Base-by-base conservation (phyloP, 1,140 invertebrate genomes). In the Brevipalpus yothersi region DNA sequence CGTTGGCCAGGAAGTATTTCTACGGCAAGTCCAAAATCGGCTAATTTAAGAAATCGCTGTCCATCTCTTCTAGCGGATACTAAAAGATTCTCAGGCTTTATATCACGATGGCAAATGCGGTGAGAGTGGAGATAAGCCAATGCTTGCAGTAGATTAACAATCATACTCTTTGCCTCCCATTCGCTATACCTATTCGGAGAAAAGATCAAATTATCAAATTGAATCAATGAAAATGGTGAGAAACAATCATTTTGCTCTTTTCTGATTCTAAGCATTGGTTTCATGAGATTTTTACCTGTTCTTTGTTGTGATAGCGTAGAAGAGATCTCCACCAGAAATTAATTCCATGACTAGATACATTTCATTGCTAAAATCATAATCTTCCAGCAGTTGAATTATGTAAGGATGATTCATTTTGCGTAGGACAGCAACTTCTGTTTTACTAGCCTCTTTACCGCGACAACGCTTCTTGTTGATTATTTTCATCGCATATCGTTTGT, bases 381-480 rank as follows among this genome's bases (percentile, higher is more conserved):
- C 88, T 65, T 89, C 83, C 64, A 89, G 79, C 57, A 98, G 76
- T 64, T 83, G 82, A 60, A 97, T 90, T 64, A 98, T 95, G 72
- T 95, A 87, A 19, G 83, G 81, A 78, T 97, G 92, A 65, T 81
- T 79, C 59, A 97, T 80, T 70, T 82, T 82, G 66, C 85, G 79
- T 72, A 98, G 79, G 63, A 98, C 92, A 59, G 82, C 77, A 13
- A 94, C 86, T 78, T 94, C 85, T 62, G 82, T 81, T 58, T 89
- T 77, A 79, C 88, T 84, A 63, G 81, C 77, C 66, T 83, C 82
- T 63, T 74, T 87, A 60, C 86, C 86, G 69, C 82, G 81, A 69
- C 86, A 91, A 71, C 94, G 94, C 51, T 82, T 82, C 72, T 95
- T 96, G 71, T 96, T 90, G 64, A 98, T 94, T 58, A 96, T 83